Conservation (phyloP, 2,113 vertebrate species). For the Conger conger region DNA sequence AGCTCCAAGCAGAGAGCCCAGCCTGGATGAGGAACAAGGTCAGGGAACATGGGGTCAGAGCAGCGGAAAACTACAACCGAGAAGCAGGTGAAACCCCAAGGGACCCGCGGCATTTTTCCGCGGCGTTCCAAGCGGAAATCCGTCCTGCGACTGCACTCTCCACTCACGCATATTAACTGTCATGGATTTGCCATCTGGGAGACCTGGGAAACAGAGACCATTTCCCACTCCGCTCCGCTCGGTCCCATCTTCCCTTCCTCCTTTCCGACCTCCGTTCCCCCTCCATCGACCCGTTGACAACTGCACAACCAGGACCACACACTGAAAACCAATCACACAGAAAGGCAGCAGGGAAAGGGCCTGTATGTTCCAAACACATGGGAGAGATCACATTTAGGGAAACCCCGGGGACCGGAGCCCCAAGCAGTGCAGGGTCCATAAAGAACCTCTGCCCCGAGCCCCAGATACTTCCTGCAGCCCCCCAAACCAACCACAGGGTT, state of each 20-base stretch:
- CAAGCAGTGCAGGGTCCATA: background rate
- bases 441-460: background rate
- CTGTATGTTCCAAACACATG: background rate
- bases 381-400: background rate
- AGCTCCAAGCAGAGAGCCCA: background rate
- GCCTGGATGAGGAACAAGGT: background rate
- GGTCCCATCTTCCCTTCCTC: background rate
- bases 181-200: background rate
- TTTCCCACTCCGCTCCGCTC: background rate
- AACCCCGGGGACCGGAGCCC: background rate
- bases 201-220: background rate
- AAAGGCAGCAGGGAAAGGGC: background rate
- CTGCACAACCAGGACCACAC: background rate
- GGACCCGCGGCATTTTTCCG: background rate
- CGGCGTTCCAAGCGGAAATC: background rate
- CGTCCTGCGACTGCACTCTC: background rate
- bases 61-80: background rate
- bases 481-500: background rate
- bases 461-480: background rate
- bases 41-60: background rate
- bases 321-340: slow-evolving; percentile 1
- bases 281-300: background rate
- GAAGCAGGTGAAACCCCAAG: background rate
- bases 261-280: too few relatives aligned
- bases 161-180: background rate